Percentiles rank a stretch among this genome's conserved stretches.
phyloP scores from a whole-genome alignment of 1,140 invertebrate genomes.

The Pseudomyrmex cubaensis region DNA sequence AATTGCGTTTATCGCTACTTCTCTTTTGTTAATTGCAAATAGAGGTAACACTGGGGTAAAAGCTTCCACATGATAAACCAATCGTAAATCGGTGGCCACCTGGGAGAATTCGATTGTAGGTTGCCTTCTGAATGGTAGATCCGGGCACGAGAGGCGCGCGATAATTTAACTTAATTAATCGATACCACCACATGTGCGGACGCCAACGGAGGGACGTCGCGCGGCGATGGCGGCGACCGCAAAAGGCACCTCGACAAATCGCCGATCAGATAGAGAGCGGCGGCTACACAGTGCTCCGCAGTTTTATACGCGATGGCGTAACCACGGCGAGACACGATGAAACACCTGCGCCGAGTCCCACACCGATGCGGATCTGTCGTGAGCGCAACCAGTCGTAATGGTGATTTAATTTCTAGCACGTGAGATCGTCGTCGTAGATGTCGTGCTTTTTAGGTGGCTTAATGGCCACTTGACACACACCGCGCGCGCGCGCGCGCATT shows the following conservation, averaged over 20 bases:
- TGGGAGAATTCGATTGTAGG: conserved; percentile 30
- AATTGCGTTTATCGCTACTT: not conserved
- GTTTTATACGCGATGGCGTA: conserved; percentile 64
- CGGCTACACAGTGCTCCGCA: conserved; percentile 35
- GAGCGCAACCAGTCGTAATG: conserved; percentile 78
- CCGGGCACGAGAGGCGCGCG: not conserved
- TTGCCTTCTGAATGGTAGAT: conserved; percentile 20
- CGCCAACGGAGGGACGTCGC: conserved; percentile 50
- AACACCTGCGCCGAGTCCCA: conserved; percentile 81
- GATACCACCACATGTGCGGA: not conserved
- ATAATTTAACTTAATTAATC: conserved; percentile 57
- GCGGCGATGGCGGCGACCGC: conserved; percentile 45
- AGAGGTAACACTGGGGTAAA: not conserved
- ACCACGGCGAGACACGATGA: conserved; percentile 68
- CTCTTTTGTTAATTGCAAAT: not conserved
- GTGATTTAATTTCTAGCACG: conserved; percentile 81
- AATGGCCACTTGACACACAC: conserved; percentile 80
- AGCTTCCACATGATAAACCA: not conserved
- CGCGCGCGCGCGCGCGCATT: not conserved
- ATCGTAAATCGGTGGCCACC: conserved; percentile 15
- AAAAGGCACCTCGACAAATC: conserved; percentile 72
- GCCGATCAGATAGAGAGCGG: conserved; percentile 71
- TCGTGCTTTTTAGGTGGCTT: conserved; percentile 76
- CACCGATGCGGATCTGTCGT: conserved; percentile 79
- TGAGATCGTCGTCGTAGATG: conserved; percentile 79